Percentiles rank a stretch among this genome's conserved stretches.
Conservation (phyloP, 2,113 vertebrate species). For the Tretioscincus oriximinensis region DNA sequence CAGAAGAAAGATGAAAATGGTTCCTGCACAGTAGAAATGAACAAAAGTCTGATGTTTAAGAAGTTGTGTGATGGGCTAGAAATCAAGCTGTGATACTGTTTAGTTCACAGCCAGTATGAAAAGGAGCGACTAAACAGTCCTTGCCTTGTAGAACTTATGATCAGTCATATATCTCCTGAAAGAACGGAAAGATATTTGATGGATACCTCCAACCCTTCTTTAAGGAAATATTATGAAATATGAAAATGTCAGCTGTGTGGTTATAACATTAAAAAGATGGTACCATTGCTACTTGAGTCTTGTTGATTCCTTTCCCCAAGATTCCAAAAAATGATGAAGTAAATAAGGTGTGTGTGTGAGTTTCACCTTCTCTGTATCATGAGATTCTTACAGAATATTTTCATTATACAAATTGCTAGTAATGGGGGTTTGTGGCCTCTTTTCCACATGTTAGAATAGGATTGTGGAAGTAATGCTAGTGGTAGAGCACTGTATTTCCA, state of each 20-base stretch:
- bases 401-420: too few relatives aligned
- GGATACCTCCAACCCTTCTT: background rate
- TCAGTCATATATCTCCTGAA: background rate
- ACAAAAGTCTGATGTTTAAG: background rate
- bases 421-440: too few relatives aligned
- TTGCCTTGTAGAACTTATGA: background rate
- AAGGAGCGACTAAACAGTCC: background rate
- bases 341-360: too few relatives aligned
- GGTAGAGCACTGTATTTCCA: too few relatives aligned
- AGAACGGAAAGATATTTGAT: background rate
- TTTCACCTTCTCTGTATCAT: too few relatives aligned
- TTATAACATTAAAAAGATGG: background rate
- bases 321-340: too few relatives aligned
- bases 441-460: too few relatives aligned
- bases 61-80: background rate
- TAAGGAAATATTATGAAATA: background rate
- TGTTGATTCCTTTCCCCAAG: background rate
- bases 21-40: background rate
- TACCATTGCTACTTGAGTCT: too few relatives aligned
- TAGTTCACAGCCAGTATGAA: background rate
- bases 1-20: conserved; percentile 3
- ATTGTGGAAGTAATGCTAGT: too few relatives aligned
- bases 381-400: too few relatives aligned
- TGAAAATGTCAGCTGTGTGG: background rate
- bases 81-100: conserved; percentile 1